phyloP scores from a whole-genome alignment of 64 coral and sea anemone species.

The Dendrophyllia cribrosa region DNA sequence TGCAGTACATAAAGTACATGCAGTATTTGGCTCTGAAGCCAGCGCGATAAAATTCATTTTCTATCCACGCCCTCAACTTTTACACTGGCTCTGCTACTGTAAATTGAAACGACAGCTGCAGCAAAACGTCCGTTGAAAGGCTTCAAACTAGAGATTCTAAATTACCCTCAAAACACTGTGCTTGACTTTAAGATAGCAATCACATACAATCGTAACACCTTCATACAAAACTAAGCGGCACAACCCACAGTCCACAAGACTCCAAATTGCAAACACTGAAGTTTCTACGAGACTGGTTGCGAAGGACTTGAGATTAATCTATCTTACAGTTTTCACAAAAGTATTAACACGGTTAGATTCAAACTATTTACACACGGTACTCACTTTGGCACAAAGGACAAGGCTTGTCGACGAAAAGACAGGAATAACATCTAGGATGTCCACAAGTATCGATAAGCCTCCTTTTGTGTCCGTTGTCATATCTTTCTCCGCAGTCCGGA shows the following conservation, averaged over 20 bases:
- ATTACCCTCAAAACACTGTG: no score
- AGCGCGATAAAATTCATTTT: neutral
- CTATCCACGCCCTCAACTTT: neutral
- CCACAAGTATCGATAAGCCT: slow-evolving; percentile 97
- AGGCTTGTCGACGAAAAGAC: slow-evolving; percentile 95
- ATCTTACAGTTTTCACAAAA: neutral
- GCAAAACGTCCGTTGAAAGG: no score
- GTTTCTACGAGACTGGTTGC: no score
- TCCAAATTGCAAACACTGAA: neutral
- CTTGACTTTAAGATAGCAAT: no score
- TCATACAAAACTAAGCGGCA: neutral
- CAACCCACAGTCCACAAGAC: neutral
- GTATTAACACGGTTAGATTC: neutral
- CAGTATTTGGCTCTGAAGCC: neutral
- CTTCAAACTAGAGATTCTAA: no score
- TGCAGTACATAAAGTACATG: neutral
- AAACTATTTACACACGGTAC: slow-evolving; percentile 25
- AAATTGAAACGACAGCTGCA: neutral
- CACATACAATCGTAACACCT: neutral
- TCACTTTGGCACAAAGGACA: slow-evolving; percentile 95
- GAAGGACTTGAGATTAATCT: neutral
- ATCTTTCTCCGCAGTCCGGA: slow-evolving; percentile 95
- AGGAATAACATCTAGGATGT: slow-evolving; percentile 96
- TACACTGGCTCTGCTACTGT: no score
- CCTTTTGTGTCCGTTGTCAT: slow-evolving; percentile 85